Evolutionary conservation across 2,888 invertebrate species (phyloP).

Genomic region (Zygaena filipendulae): DNA sequence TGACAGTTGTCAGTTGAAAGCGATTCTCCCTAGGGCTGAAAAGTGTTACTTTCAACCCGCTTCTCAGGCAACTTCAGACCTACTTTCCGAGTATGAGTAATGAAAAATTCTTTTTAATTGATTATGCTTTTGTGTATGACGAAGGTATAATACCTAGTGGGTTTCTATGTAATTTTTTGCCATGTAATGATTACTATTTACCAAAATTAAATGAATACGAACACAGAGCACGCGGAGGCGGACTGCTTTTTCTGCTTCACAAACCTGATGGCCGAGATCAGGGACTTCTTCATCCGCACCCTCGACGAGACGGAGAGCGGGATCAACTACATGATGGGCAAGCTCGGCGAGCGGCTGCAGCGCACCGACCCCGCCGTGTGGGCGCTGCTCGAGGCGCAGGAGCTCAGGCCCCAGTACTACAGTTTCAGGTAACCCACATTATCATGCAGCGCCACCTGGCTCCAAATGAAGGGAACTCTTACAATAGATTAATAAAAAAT

Average conservation of each 20-base stretch:
- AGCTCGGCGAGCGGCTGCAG: conserved; percentile 80
- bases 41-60: no score
- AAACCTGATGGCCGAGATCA: conserved; percentile 96
- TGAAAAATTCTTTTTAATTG: no score
- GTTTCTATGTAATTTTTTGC: no score
- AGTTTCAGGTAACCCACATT: conserved; percentile 81
- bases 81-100: no score
- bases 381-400: conserved; percentile 81
- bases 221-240: conserved; percentile 91
- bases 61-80: no score
- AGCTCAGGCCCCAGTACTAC: conserved; percentile 94
- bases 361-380: conserved; percentile 82
- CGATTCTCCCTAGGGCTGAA: no score
- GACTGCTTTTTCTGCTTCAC: conserved; percentile 99
- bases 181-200: no score
- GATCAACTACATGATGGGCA: conserved; percentile 90
- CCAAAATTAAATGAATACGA: no score
- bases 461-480: not conserved
- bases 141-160: no score
- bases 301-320: conserved; percentile 94
- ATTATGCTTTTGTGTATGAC: no score
- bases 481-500: no score
- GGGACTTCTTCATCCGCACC: conserved; percentile 97
- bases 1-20: no score
- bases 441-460: not conserved